phyloP scores from a whole-genome alignment of 2,888 invertebrate species.

The Nomada hirtipes region DNA sequence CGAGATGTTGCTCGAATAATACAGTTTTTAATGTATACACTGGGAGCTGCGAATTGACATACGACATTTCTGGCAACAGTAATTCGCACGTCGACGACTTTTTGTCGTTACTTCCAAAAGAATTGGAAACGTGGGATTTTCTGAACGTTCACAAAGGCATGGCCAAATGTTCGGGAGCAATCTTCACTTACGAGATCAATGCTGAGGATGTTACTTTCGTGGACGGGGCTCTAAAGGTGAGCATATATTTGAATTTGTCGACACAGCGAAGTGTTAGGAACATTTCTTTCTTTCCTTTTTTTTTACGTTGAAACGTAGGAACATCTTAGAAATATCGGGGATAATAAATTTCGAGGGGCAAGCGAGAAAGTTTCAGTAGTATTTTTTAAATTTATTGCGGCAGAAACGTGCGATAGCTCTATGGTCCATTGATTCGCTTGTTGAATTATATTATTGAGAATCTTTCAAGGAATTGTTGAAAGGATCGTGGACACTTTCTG shows the following conservation, averaged over 20 bases:
- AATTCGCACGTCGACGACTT: slow-evolving; percentile 16
- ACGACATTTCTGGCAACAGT: neutral
- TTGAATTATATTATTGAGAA: too few species aligned
- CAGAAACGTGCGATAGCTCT: too few species aligned
- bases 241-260: neutral
- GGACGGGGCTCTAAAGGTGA: slow-evolving; percentile 49
- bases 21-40: slow-evolving; percentile 51
- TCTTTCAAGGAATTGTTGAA: too few species aligned
- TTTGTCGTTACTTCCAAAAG: slow-evolving; percentile 23
- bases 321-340: neutral
- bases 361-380: too few species aligned
- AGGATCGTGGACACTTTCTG: too few species aligned
- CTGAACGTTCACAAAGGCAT: slow-evolving; percentile 44
- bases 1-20: slow-evolving; percentile 69
- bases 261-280: neutral
- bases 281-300: too few species aligned
- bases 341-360: neutral
- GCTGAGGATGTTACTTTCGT: slow-evolving; percentile 21
- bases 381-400: too few species aligned
- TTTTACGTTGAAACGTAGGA: neutral
- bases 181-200: slow-evolving; percentile 70
- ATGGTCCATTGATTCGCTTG: too few species aligned
- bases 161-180: slow-evolving; percentile 59
- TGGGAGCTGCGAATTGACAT: slow-evolving; percentile 56
- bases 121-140: slow-evolving; percentile 2